Evolutionary conservation across 2,888 invertebrate species (phyloP).

Genomic region (Tetragonisca angustula): DNA sequence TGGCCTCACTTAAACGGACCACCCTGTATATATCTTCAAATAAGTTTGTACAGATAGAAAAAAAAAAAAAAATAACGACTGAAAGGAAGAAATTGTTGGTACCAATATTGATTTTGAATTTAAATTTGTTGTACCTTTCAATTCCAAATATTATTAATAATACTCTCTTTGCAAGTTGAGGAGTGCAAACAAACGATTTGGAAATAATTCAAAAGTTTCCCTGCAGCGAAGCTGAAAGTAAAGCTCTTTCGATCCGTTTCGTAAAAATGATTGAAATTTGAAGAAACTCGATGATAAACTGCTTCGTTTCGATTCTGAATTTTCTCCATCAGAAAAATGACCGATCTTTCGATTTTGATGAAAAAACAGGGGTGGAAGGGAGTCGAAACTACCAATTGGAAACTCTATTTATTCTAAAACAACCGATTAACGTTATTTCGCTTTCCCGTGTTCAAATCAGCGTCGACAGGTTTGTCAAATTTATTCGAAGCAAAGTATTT

Average conservation of each 20-base stretch:
- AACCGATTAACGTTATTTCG: conserved; percentile 5
- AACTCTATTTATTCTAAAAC: conserved; percentile 4
- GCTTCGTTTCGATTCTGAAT: no score
- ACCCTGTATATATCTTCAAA: no score
- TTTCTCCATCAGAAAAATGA: no score
- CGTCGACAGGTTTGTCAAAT: neutral
- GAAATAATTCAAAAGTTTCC: neutral
- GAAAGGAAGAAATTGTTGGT: neutral
- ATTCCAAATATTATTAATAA: no score
- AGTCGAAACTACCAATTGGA: conserved; percentile 24
- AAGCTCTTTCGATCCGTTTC: neutral
- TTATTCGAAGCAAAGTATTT: neutral
- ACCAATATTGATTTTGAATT: neutral
- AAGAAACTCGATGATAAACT: neutral
- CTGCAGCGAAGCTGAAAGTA: neutral
- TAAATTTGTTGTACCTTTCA: neutral
- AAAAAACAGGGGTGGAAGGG: neutral
- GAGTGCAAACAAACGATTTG: no score
- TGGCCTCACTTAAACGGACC: no score
- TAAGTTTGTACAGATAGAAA: no score
- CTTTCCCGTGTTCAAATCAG: neutral
- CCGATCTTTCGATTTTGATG: no score
- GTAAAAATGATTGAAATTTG: neutral
- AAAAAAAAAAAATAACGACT: neutral
- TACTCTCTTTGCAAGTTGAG: no score